Base-by-base conservation (phyloP, 1,140 invertebrate species). In the Epicauta chinensis region DNA sequence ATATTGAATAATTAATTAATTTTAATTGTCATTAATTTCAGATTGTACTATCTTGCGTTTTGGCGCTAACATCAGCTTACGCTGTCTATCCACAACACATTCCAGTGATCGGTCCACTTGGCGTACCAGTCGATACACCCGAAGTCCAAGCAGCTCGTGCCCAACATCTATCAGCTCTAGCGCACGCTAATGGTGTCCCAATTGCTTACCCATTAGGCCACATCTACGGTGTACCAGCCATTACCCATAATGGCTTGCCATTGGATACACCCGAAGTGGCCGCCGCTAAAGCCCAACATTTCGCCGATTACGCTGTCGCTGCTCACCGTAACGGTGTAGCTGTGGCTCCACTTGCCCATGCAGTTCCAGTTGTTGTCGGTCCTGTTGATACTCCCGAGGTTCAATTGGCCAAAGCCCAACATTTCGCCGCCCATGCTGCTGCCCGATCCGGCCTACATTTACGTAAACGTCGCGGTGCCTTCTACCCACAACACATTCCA, bases 241-340 rank as follows among this genome's bases (percentile, higher is more conserved):
- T 51, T 37, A 50, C 43, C 16, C 45, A 57, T 16, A 60, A 60
- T 31, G 68, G 68, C 47, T 72, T 79, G 3, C 79, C 80, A 14
- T 65, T 80, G 1, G 80, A 83, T 57, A 82, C 80, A 2, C 74
- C 79, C 40, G 81, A 82, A 63, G 81, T 83, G 3, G 75, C 79
- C 42, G 76, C 77, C 31, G 81, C 81, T 23, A 81, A 81, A 59
- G 74, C 75, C 1, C 71, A 76, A 34, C 81, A 83, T 59, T 80
- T 77, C 68, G 75, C 78, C 10, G 72, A 80, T 56, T 77, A 74
- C 50, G 77, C 78, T 16, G 76, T 77, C 49, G 78, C 76, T 1
- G 68, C 71, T 40, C 69, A 71, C 42, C 70, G 73, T 38, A 73
- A 75, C 39, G 67, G 70, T 3, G 67, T 61, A 14, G 67, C 71